Base-by-base conservation (phyloP, 92 coral and sea anemone species). In the Epizoanthus scotinus region DNA sequence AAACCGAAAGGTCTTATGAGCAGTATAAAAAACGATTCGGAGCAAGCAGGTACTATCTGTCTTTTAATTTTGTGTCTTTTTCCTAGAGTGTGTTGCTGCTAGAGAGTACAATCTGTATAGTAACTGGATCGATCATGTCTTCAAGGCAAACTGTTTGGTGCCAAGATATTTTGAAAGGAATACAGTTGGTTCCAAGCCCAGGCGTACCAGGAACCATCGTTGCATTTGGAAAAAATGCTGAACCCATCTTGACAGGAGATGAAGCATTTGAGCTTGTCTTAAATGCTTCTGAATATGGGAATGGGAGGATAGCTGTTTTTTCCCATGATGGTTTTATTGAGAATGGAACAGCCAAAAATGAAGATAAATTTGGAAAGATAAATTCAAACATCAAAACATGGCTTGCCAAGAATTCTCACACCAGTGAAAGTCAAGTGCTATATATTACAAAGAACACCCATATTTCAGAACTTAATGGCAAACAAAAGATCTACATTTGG, bases 151-250 rank as follows among this genome's bases (percentile, higher is more conserved):
- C 9, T 3, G 67, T 64, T 28, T 79, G 84, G 78, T 68, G 71
- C 60, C 22, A 13, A 0, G 78, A 40, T 40, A 44, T 79, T 54
- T n/a, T 79, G 28, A 34, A 79, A 17, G 84, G 78, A 47, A 17
- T 79, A 8, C 31, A 63, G 31, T 8, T 17, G 49, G 57, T 79
- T 10, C 63, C 61, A 52, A 26, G 19, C n/a, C 3, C 29, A 12
- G 84, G 50, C 28, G 3, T 79, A 7, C 84, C 84, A 19, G 84
- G 84, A 44, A 79, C 77, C 38, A 62, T 79, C 8, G 22, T 79
- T 65, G 77, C 84, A 10, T 64, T 38, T 79, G 84, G 84, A 17
- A 63, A 79, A 7, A 79, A 79, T 65, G 84, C 84, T 9, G 77
- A 58, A 36, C 84, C 84, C 18, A 64, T 79, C 19, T 49, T 79